phyloP scores from a whole-genome alignment of 1,140 invertebrate genomes.

The Diorhabda sublineata region DNA sequence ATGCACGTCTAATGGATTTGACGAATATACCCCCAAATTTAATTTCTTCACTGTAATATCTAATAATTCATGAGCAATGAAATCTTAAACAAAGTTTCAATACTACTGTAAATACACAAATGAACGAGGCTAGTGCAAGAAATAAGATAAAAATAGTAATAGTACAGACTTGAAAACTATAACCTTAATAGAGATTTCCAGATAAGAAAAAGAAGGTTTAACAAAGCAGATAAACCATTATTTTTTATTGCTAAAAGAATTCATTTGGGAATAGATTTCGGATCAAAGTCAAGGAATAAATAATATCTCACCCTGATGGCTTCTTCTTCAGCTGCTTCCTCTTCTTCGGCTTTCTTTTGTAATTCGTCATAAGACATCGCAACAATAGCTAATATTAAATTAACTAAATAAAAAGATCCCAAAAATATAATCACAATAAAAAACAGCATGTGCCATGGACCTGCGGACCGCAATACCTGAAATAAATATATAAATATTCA shows the following conservation, averaged over 20 bases:
- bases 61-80: too few species aligned
- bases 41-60: too few species aligned
- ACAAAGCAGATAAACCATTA: too few species aligned
- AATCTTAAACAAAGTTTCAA: too few species aligned
- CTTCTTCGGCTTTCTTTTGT: slow-evolving; percentile 96
- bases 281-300: too few species aligned
- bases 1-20: too few species aligned
- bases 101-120: background rate
- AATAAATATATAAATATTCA: background rate
- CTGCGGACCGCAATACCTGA: slow-evolving; percentile 85
- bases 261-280: too few species aligned
- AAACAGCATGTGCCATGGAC: slow-evolving; percentile 95
- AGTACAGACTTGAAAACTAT: background rate
- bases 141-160: background rate
- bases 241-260: too few species aligned
- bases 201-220: too few species aligned
- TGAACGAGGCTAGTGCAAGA: background rate
- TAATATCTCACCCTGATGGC: slow-evolving; percentile 66
- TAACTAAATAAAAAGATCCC: slow-evolving; percentile 97
- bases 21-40: too few species aligned
- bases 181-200: too few species aligned
- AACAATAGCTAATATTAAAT: slow-evolving; percentile 98
- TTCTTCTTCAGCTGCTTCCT: slow-evolving; percentile 89
- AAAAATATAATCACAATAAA: slow-evolving; percentile 98
- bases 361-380: slow-evolving; percentile 99